Evolutionary conservation across 2,888 invertebrate genomes (phyloP).

Genomic region (Trissoscelio sp.): DNA sequence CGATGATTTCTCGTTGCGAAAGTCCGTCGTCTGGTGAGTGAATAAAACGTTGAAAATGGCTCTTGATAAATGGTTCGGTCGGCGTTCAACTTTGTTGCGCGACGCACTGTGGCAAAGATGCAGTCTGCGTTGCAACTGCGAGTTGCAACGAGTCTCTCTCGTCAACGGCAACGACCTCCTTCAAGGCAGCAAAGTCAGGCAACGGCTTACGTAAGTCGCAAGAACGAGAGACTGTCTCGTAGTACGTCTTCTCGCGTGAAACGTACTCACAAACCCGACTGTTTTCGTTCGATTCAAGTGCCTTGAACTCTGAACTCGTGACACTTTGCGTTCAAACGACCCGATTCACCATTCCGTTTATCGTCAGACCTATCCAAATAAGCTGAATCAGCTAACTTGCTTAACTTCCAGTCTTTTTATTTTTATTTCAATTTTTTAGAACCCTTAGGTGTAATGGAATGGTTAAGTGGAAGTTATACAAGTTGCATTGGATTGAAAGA

Average conservation of each 20-base stretch:
- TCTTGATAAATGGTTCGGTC: slow-evolving; percentile 49
- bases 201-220: slow-evolving; percentile 76
- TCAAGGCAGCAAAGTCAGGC: slow-evolving; percentile 78
- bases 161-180: slow-evolving; percentile 79
- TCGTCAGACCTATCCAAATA: neutral
- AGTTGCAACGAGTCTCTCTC: slow-evolving; percentile 69
- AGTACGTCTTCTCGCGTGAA: slow-evolving; percentile 53
- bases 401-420: too few species aligned
- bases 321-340: slow-evolving; percentile 20
- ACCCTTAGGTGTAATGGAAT: too few species aligned
- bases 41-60: slow-evolving; percentile 50
- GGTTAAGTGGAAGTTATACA: too few species aligned
- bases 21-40: slow-evolving; percentile 40
- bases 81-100: slow-evolving; percentile 45
- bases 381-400: too few species aligned
- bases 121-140: slow-evolving; percentile 65
- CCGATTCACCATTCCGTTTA: slow-evolving; percentile 15
- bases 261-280: slow-evolving; percentile 34
- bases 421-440: too few species aligned
- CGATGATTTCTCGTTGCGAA: slow-evolving; percentile 52
- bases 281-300: slow-evolving; percentile 57
- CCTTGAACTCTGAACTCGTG: slow-evolving; percentile 58
- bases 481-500: too few species aligned
- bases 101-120: slow-evolving; percentile 44
- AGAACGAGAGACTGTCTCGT: slow-evolving; percentile 69